Conservation (phyloP, 2,113 vertebrate genomes). For the Malurus cyaneus region DNA sequence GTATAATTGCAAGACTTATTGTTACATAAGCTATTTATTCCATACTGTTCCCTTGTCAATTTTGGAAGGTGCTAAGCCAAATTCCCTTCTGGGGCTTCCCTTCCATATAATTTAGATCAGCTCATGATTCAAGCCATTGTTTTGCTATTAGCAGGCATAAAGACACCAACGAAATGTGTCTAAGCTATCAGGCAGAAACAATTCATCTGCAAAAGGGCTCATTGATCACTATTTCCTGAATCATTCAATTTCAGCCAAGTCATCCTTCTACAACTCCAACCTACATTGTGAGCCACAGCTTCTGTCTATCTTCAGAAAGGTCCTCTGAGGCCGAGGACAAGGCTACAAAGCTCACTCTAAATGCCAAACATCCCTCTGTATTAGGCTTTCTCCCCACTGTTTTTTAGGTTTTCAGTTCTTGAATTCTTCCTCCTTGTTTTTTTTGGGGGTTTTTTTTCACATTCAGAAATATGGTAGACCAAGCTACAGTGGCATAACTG, state of each 20-base stretch:
- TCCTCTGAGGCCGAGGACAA: not conserved
- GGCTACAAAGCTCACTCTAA: not conserved
- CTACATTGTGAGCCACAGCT: not conserved
- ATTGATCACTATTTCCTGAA: not conserved
- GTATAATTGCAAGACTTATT: conserved; percentile 32
- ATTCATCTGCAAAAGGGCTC: not conserved
- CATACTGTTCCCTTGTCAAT: not conserved
- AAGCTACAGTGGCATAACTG: not conserved
- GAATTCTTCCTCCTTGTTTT: not conserved
- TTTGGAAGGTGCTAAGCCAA: conserved; percentile 15
- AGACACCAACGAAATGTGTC: not conserved
- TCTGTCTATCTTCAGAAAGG: not conserved
- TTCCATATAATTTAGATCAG: not conserved
- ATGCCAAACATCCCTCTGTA: not conserved
- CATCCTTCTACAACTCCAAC: not conserved
- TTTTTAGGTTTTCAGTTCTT: not conserved
- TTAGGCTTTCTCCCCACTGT: not conserved
- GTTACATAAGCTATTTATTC: conserved; percentile 35
- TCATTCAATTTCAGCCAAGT: not conserved
- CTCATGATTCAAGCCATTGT: not conserved
- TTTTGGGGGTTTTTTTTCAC: not conserved
- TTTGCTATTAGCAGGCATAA: not conserved
- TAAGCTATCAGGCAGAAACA: not conserved
- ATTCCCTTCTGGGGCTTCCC: conserved; percentile 6
- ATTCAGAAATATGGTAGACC: not conserved